A percentile compares a stretch with the other conserved stretches of the same genome.
phyloP scores from a whole-genome alignment of 2,797 vertebrate species.

The Xerus rutilus region DNA sequence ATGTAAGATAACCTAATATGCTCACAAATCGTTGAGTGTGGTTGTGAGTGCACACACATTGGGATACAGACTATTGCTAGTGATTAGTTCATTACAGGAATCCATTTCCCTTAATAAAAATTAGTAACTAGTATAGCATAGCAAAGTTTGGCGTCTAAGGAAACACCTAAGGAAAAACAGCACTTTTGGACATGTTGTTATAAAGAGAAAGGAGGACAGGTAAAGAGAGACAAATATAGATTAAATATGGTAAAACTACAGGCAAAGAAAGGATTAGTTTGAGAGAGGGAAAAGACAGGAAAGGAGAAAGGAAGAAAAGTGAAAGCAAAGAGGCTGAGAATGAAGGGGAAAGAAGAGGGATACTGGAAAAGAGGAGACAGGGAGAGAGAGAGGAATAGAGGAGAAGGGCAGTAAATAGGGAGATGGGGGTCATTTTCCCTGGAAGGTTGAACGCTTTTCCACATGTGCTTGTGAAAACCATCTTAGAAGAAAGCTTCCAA shows the following conservation, averaged over 20 bases:
- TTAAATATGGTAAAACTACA: constrained; percentile 40
- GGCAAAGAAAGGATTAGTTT: constrained; percentile 13
- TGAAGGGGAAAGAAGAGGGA: neutral
- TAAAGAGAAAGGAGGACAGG: constrained; percentile 39
- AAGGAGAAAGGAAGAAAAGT: neutral
- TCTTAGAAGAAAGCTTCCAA: constrained; percentile 74
- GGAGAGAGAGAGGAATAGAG: neutral
- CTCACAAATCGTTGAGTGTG: constrained; percentile 71
- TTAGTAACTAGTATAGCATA: constrained; percentile 59
- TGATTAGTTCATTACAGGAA: constrained; percentile 54
- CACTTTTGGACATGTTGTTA: constrained; percentile 73
- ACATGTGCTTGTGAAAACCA: constrained; percentile 68
- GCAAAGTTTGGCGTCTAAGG: constrained; percentile 68
- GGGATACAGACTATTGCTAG: constrained; percentile 73
- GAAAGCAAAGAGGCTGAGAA: constrained; percentile 8
- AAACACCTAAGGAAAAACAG: constrained; percentile 67
- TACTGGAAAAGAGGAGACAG: neutral
- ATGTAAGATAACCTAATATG: constrained; percentile 66
- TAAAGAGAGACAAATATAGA: neutral
- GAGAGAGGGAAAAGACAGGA: neutral
- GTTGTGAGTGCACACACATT: constrained; percentile 64
- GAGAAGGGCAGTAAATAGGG: constrained; percentile 6
- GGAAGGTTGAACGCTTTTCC: constrained; percentile 57
- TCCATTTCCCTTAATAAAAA: constrained; percentile 71
- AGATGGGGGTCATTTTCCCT: constrained; percentile 54